Conservation (phyloP, 1,140 invertebrate species). For the Hycleus cichorii region DNA sequence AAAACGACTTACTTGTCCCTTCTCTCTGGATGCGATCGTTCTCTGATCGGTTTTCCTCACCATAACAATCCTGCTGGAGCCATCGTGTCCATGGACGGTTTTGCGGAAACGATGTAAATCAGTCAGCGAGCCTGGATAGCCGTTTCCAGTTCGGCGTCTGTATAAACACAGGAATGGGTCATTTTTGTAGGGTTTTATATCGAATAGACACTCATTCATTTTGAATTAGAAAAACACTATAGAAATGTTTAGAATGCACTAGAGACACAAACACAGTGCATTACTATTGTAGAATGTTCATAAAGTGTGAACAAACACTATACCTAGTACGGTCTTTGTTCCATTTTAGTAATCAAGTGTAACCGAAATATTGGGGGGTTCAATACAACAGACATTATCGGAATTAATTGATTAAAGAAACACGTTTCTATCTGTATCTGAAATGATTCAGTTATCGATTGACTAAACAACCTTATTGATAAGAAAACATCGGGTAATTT, state of each 20-base stretch:
- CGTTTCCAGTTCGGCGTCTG: constrained; percentile 27
- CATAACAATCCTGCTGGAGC: constrained; percentile 53
- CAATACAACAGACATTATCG: not conserved
- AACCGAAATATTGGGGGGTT: constrained; percentile 22
- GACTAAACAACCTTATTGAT: no score
- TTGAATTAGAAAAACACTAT: no score
- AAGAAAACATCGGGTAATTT: no score
- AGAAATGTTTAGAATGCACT: no score
- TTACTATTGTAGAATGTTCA: constrained; percentile 19
- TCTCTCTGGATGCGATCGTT: constrained; percentile 43
- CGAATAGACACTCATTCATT: not conserved
- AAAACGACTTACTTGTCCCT: constrained; percentile 34
- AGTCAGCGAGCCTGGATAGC: constrained; percentile 35
- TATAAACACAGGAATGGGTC: constrained; percentile 21
- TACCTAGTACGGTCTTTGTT: constrained; percentile 33
- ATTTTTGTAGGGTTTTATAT: constrained; percentile 15
- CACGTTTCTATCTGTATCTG: no score
- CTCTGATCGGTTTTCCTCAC: constrained; percentile 56
- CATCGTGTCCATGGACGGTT: constrained; percentile 52
- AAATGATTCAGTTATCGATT: no score
- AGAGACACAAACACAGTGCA: not conserved
- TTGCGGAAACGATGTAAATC: constrained; percentile 38
- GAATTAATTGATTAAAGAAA: not conserved
- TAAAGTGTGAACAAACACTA: constrained; percentile 11
- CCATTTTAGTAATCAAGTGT: constrained; percentile 35